These are phyloP conservation scores for Chirona hameri DNA, from an alignment of 2,888 invertebrate species.

Conservation along the genomic window DNA sequence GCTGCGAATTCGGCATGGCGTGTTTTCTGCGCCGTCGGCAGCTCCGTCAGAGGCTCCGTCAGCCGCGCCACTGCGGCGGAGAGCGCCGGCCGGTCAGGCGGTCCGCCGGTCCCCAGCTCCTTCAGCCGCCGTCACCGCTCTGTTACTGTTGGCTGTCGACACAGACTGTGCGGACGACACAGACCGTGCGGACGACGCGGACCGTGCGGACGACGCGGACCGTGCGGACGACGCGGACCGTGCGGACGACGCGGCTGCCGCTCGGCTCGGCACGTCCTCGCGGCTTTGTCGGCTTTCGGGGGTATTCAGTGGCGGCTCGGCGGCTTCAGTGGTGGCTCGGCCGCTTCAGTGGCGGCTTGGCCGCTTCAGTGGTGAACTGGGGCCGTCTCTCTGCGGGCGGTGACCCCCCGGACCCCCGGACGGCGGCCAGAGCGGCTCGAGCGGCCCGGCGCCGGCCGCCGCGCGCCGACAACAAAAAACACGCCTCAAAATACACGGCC, in stretches of 20 bases:
- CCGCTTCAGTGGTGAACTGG: neutral
- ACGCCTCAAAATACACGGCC: conserved; percentile 2
- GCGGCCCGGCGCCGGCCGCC: neutral
- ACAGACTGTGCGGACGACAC: neutral
- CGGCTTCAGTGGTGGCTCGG: neutral
- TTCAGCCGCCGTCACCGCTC: neutral
- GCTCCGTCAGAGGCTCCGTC: neutral
- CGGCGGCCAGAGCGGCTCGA: neutral
- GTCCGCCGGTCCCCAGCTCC: neutral
- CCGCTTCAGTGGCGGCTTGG: neutral
- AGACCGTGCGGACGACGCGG: neutral
- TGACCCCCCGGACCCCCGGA: neutral
- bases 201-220: neutral
- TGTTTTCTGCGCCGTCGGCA: neutral
- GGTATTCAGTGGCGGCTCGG: neutral
- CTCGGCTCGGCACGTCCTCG: neutral
- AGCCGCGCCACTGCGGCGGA: neutral
- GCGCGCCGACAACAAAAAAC: neutral
- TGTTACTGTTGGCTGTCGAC: conserved; percentile 6
- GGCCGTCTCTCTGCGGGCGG: neutral
- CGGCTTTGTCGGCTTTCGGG: neutral
- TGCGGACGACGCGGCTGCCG: neutral
- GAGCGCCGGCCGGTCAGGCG: neutral
- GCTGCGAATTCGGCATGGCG: neutral
- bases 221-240: no score